These are phyloP conservation scores for Catharus fuscescens DNA, from an alignment of 2,113 vertebrate species.

Conservation along the genomic window DNA sequence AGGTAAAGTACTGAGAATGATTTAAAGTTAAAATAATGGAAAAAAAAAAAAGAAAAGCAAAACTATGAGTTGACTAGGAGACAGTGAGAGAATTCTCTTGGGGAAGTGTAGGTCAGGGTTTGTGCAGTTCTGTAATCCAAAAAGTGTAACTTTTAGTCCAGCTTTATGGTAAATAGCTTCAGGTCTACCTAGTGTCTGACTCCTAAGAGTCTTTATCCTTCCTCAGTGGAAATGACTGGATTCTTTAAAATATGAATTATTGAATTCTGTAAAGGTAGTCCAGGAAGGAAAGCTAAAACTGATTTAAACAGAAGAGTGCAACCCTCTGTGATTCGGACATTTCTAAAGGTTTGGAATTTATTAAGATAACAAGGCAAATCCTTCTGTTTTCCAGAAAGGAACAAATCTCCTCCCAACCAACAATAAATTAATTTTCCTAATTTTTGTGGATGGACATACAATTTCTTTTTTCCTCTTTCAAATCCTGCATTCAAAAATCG, in stretches of 20 bases:
- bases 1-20: not conserved
- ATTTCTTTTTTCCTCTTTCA: slow-evolving; percentile 16
- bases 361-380: slow-evolving; percentile 45
- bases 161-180: not conserved
- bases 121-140: not conserved
- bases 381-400: slow-evolving; percentile 47
- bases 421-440: slow-evolving; percentile 47
- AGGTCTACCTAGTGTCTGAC: not conserved
- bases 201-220: not conserved
- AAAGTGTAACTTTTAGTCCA: not conserved
- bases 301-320: not conserved
- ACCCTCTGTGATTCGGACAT: not conserved
- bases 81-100: not conserved
- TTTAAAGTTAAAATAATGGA: not conserved
- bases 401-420: slow-evolving; percentile 9
- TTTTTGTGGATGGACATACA: not conserved
- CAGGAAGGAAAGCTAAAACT: not conserved
- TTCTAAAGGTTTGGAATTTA: slow-evolving; percentile 41
- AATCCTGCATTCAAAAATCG: not conserved
- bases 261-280: slow-evolving; percentile 5
- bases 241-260: not conserved
- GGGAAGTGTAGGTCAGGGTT: not conserved
- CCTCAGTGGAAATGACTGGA: not conserved
- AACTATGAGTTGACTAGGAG: not conserved
- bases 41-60: not conserved